Percentiles rank a stretch among this genome's conserved stretches.
Conservation (phyloP, 2,888 invertebrate genomes). For the Acanthosepion pharaonis region DNA sequence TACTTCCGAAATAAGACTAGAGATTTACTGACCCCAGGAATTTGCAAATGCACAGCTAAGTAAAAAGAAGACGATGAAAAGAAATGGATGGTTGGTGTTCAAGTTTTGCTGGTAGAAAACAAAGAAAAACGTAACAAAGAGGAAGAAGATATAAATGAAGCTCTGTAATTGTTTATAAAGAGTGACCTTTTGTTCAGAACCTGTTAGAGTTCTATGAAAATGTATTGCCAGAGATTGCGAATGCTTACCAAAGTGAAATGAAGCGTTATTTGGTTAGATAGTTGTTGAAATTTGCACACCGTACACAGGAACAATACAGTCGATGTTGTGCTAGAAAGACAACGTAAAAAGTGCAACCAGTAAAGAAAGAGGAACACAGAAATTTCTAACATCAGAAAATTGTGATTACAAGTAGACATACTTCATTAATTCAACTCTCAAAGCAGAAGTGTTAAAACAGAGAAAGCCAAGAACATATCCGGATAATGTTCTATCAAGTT, state of each 20-base stretch:
- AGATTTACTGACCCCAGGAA: not conserved
- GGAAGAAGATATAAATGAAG: not conserved
- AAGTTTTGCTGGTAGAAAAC: not conserved
- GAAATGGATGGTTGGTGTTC: not conserved
- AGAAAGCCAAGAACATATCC: not conserved
- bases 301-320: not conserved
- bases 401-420: not conserved
- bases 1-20: not conserved
- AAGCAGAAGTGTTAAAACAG: not conserved
- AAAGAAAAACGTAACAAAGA: not conserved
- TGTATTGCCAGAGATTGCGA: not conserved
- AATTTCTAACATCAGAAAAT: slow-evolving; percentile 33
- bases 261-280: not conserved
- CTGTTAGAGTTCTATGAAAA: not conserved
- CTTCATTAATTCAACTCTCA: not conserved
- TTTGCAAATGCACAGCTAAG: not conserved
- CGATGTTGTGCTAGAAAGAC: not conserved
- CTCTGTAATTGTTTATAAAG: not conserved
- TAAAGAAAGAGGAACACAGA: not conserved
- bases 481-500: not conserved
- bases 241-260: not conserved
- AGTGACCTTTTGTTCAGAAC: not conserved
- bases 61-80: not conserved
- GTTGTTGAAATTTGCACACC: slow-evolving; percentile 11
- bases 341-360: not conserved